Percentiles rank a stretch among this genome's conserved stretches.
These are phyloP conservation scores for Phortica magna DNA, from an alignment of 2,888 invertebrate genomes.

Conservation along the genomic window DNA sequence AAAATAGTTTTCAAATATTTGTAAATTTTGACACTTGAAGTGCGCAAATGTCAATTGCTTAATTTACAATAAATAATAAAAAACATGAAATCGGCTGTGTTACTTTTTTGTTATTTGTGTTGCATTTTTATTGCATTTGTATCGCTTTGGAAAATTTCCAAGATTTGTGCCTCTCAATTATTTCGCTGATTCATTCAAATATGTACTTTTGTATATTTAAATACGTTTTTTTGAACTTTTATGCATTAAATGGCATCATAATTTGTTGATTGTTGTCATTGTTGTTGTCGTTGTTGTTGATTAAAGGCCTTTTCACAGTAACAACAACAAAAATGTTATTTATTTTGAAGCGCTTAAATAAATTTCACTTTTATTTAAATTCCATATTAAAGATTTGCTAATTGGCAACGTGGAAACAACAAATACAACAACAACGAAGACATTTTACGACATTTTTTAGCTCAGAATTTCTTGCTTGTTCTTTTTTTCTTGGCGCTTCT, in stretches of 20 bases:
- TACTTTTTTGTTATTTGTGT: too few relatives aligned
- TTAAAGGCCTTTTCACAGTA: neutral
- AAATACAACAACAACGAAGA: neutral
- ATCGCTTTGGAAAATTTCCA: neutral
- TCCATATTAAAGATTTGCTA: conserved; percentile 17
- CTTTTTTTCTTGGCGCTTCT: conserved; percentile 32
- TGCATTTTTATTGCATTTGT: neutral
- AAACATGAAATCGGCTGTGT: too few relatives aligned
- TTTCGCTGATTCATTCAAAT: neutral
- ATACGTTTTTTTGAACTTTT: conserved; percentile 21
- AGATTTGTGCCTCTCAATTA: neutral
- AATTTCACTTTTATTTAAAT: conserved; percentile 19
- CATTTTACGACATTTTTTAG: conserved; percentile 8
- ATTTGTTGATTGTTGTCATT: conserved; percentile 14
- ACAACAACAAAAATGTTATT: neutral
- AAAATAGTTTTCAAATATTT: too few relatives aligned
- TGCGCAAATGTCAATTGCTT: too few relatives aligned
- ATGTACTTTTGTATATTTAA: too few relatives aligned
- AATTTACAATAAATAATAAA: too few relatives aligned
- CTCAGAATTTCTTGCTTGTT: conserved; percentile 1
- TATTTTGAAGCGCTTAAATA: neutral
- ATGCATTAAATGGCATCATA: conserved; percentile 10
- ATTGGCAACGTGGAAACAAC: conserved; percentile 19
- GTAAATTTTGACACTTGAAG: too few relatives aligned
- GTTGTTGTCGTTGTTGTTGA: neutral